Percentiles rank a stretch among this genome's conserved stretches.
These are phyloP conservation scores for Scyliorhinus canicula DNA, from an alignment of 2,797 vertebrate genomes.

Conservation along the genomic window DNA sequence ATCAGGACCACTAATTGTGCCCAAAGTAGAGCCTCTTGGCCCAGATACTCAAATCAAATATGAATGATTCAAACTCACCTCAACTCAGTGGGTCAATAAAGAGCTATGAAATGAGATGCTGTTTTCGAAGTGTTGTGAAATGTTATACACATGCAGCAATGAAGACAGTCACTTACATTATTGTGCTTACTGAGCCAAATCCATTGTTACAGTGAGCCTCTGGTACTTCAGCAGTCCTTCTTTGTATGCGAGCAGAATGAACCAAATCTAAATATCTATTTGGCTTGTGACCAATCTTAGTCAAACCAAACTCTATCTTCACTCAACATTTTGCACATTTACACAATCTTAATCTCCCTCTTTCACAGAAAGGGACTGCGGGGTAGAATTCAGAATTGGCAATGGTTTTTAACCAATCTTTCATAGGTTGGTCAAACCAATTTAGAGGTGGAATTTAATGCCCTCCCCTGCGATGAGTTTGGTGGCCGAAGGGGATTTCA, in stretches of 20 bases:
- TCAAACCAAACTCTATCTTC: background rate
- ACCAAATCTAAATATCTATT: background rate
- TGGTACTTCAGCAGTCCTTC: background rate
- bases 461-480: too few relatives aligned
- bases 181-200: background rate
- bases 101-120: background rate
- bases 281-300: background rate
- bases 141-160: background rate
- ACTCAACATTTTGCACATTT: background rate
- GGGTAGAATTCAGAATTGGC: background rate
- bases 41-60: background rate
- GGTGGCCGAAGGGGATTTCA: too few relatives aligned
- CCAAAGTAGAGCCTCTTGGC: background rate
- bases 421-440: background rate
- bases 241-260: background rate
- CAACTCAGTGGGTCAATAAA: background rate
- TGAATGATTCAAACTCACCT: background rate
- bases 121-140: background rate
- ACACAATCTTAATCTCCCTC: background rate
- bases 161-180: background rate
- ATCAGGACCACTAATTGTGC: background rate
- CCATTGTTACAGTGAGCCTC: background rate
- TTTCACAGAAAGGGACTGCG: background rate
- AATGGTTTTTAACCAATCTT: background rate
- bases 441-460: background rate